Base-by-base conservation (phyloP, 2,888 invertebrate species). In the Macrophya alboannulata region DNA sequence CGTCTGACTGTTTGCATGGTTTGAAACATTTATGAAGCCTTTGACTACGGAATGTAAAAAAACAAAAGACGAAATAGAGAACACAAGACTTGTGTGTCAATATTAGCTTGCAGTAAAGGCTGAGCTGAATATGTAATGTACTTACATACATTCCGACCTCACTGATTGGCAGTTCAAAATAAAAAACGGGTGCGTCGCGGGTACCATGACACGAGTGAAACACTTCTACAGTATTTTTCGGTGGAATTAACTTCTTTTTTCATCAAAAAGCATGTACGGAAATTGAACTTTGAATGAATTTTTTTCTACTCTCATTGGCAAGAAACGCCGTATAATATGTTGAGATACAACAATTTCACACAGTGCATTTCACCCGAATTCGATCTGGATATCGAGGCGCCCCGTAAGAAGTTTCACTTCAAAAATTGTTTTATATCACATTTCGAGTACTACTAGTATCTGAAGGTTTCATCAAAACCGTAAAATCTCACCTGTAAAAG, bases 1-100 rank as follows among this genome's bases (percentile, higher is more conserved):
- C 6, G n/a, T 71, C 83, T 43, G n/a, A 71, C 83, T 83, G 83
- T 83, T 83, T 83, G 83, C 65, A 17, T 51, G 31, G 17, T n/a
- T 37, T 25, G 68, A 83, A 83, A 51, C 31, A 83, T 83, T 68
- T 48, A 37, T 65, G 15, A 83, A 83, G 25, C 31, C 71, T 62
- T 40, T 51, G 48, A 83, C 71, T 65, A 48, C 25, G 65, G 25
- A 83, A 83, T 37, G 17, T 48, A 15, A 9, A 71, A 62, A n/a
- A n/a, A 45, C 83, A 68, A 71, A 37, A 68, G 68, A 45, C 48
- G 15, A 83, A 83, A 62, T 71, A 68, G 25, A 45, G 37, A 45
- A 83, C 12, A 59, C 40, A 62, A 59, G 21, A 43, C 62, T 62
- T 17, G 83, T 48, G 68, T 31, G 68, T 40, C 45, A 83, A 83